Base-by-base conservation (phyloP, 2,113 vertebrate genomes). In the Lontra canadensis region DNA sequence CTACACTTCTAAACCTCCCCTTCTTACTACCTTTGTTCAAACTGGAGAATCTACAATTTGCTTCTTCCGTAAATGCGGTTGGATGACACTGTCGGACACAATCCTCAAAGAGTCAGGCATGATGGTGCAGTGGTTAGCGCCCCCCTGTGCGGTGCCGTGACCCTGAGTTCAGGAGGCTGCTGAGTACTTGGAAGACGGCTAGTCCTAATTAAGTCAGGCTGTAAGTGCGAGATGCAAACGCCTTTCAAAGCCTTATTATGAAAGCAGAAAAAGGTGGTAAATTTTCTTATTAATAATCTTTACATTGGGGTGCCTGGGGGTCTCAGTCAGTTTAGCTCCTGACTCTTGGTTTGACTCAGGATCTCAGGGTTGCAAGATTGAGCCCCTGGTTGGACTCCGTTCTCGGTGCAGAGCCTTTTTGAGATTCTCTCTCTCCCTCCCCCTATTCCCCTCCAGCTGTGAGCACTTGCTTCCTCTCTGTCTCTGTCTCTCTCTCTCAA, bases 111-210 rank as follows among this genome's bases (percentile, higher is more conserved):
- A 78, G 47, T 67, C 3, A 1, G 63, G 39, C 18, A 3, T 4
- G 13, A 4, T 3, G 20, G 36, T 1, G 10, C 47, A 7, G 15
- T 12, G 69, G 61, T 52, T 17, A 84, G 39, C 42, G 42, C n/a
- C 14, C 26, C 6, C 1, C 6, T 1, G 44, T 12, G 44, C 34
- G 14, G 34, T 14, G 3, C 6, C 3, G 1, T 7, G n/a, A 21
- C 11, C 44, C 10, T 0, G 17, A 55, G 42, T 44, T 11, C 18
- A 10, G 1, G 7, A 1, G 7, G 17, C 36, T 7, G 1, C 1
- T 15, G 11, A 92, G 29, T 29, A 7, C 52, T 20, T 5, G 17
- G 69, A 86, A 21, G 10, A 7, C 17, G 25, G 34, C 44, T 47
- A 2, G 34, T 69, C 23, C 39, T 49, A 61, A 14, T 39, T 6